Conservation (phyloP, 2,113 vertebrate species). For the Cathartes aura region DNA sequence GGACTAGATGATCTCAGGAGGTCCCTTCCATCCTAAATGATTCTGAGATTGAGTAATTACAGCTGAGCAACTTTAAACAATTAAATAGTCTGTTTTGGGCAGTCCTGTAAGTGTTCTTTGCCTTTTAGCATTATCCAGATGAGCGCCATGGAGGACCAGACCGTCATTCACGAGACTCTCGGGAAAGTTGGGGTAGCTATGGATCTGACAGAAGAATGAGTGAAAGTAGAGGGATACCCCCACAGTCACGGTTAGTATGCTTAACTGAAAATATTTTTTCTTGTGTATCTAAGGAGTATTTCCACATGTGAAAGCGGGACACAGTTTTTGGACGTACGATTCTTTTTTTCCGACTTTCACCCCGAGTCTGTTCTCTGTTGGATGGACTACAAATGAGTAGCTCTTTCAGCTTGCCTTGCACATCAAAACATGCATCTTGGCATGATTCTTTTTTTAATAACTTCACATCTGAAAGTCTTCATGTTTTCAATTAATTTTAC, state of each 20-base stretch:
- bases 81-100: rapidly evolving
- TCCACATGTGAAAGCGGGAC: rapidly evolving
- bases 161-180: constrained; percentile 85
- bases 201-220: constrained; percentile 88
- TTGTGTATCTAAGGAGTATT: not conserved
- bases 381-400: not conserved
- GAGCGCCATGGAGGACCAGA: constrained; percentile 82
- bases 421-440: not conserved
- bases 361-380: not conserved
- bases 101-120: not conserved
- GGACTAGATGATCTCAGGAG: not conserved
- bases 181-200: constrained; percentile 85
- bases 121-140: constrained; percentile 86
- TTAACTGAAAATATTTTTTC: not conserved
- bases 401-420: not conserved
- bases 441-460: not conserved
- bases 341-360: not conserved
- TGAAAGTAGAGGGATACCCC: constrained; percentile 76
- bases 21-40: not conserved
- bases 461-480: not conserved
- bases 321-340: rapidly evolving
- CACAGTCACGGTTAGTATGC: constrained; percentile 72
- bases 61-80: not conserved
- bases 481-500: not conserved
- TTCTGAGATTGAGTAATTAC: not conserved